phyloP scores from a whole-genome alignment of 2,113 vertebrate genomes.

The Vicugna pacos region DNA sequence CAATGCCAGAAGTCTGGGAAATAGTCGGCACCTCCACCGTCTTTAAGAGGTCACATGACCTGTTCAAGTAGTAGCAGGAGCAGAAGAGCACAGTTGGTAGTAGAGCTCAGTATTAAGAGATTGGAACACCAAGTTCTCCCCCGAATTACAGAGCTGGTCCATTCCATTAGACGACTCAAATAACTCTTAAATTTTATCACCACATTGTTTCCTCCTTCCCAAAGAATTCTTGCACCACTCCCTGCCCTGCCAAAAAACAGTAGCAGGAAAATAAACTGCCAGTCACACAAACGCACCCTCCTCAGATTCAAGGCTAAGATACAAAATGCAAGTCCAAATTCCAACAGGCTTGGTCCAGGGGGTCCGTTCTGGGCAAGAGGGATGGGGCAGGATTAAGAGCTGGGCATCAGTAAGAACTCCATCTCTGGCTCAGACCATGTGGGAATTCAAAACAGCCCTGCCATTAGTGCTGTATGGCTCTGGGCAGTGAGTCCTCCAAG shows the following conservation, averaged over 20 bases:
- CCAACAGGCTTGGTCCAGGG: not conserved
- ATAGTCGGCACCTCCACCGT: not conserved
- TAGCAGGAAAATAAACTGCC: not conserved
- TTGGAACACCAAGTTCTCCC: not conserved
- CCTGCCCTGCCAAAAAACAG: not conserved
- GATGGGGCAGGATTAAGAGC: not conserved
- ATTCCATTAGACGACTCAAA: not conserved
- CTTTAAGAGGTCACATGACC: not conserved
- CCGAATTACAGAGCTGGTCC: not conserved
- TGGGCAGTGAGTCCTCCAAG: not conserved
- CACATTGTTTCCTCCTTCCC: not conserved
- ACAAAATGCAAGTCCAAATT: slow-evolving; percentile 18
- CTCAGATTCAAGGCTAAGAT: not conserved
- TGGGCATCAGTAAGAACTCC: not conserved
- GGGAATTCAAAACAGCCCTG: not conserved
- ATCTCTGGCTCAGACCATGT: not conserved
- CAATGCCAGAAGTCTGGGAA: not conserved
- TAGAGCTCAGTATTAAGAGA: not conserved
- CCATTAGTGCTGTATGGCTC: not conserved
- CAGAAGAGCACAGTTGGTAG: not conserved
- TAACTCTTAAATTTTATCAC: not conserved
- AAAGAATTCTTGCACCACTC: not conserved
- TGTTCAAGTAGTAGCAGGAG: not conserved
- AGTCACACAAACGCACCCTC: not conserved
- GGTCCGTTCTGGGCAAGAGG: not conserved